Base-by-base conservation (phyloP, 2,113 vertebrate species). In the Mixornis gularis region DNA sequence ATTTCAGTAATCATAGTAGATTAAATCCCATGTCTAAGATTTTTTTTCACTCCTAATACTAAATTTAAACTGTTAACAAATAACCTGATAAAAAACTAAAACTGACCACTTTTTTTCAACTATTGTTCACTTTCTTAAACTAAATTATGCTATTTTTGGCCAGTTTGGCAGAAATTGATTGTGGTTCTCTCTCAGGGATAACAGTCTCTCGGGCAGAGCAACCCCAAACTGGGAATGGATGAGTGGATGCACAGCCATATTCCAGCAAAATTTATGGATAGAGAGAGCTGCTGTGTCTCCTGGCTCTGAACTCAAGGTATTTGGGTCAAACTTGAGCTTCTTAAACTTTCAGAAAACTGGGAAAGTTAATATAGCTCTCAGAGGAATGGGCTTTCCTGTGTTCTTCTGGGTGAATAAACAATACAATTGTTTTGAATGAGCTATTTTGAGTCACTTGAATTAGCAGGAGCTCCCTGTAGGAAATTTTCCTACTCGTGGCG, bases 331-430 rank as follows among this genome's bases (percentile, higher is more conserved):
- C 17, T 77, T 6, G 43, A 94, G 60, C 66, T 70, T 83, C 66
- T 70, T 36, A 80, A 93, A 93, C 82, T 96, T 95, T 56, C 26
- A 82, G 81, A 87, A 79, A 92, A 85, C 34, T 30, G 20, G 36
- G 14, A 52, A 92, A 90, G 80, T 85, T 83, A 40, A 53, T 1
- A 0, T 8, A 85, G 63, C 4, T 87, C 94, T 89, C 95, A 73
- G 56, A 91, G 82, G 95, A 91, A 78, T 1, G 1, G 14, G 30
- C 64, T 43, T 93, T 90, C 1, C 0, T 71, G 60, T 90, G 71
- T 80, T 90, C 79, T 95, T 95, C 92, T 85, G 93, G 79, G 72
- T 95, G 93, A 94, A 93, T 56, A 92, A 96, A 85, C 90, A 77
- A n/a, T 27, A 29, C 82, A 70, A 66, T 88, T 95, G 90, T 95